Evolutionary conservation across 2,113 vertebrate genomes (phyloP), one percentile per base, ranked within the genome.

Genomic region (Zosterops hypoxanthus): DNA sequence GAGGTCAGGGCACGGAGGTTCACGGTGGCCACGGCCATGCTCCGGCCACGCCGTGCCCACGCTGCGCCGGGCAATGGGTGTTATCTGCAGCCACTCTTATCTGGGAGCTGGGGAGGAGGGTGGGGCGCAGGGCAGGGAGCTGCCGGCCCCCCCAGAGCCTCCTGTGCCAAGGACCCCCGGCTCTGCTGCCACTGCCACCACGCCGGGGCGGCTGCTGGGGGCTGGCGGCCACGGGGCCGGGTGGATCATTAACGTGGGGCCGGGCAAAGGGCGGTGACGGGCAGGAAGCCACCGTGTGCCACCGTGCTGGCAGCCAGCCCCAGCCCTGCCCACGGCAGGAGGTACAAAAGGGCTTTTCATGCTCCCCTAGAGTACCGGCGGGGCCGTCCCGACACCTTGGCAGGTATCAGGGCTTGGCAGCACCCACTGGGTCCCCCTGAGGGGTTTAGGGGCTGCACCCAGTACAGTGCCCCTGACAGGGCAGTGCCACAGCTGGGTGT

Each of bases 1-100:
- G 65, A 73, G 2, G 94, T 97, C n/a, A 98, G 34, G 4, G 96
- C 96, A 1, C 24, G 92, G 16, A 84, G 28, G 72, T 98, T 97
- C 85, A 98, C 42, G 0, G 87, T 89, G 4, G 75, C 92, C 93
- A 97, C 77, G 4, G 82, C 50, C 94, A 97, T 95, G 86, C 21
- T 36, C 41, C 2, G 0, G 61, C 50, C 44, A 11, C 69, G 56
- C 65, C 28, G 11, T 36, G 24, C 79, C 50, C 66, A 2, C 57
- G 3, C 65, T 2, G 7, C 1, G 3, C 59, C 0, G 25, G 50
- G n/a, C 36, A 36, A 3, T 3, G 59, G 44, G 59, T 8, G 50
- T 56, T 47, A 52, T 78, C 21, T 1, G 28, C 33, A 13, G 52
- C 56, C 0, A 2, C 68, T 66, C 89, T 92, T 93, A 91, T 89